Evolutionary conservation across 2,888 invertebrate genomes (phyloP).

Genomic region (Cyclophora punctaria): DNA sequence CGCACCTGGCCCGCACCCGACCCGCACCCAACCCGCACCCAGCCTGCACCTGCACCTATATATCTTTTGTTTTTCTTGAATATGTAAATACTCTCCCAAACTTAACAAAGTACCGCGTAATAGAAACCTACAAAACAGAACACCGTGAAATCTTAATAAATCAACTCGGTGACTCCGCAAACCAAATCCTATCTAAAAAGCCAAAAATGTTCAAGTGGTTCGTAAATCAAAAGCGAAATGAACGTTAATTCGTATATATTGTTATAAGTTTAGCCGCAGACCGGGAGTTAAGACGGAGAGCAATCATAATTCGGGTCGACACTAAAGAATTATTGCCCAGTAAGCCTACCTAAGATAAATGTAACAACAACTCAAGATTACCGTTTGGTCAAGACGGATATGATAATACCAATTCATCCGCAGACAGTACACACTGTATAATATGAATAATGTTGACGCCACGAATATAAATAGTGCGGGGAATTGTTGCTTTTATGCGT

Average conservation of each 20-base stretch:
- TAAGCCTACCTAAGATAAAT: constrained; percentile 3
- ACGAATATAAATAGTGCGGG: background rate
- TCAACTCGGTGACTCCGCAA: too few relatives aligned
- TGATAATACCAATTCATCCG: constrained; percentile 2
- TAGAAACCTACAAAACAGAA: too few relatives aligned
- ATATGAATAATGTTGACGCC: background rate
- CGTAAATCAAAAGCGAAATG: too few relatives aligned
- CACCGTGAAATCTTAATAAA: too few relatives aligned
- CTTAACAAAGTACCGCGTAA: too few relatives aligned
- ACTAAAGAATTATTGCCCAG: constrained; percentile 8
- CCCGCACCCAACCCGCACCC: too few relatives aligned
- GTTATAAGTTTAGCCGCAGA: background rate
- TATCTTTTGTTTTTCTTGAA: too few relatives aligned
- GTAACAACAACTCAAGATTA: constrained; percentile 3
- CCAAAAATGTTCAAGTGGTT: background rate
- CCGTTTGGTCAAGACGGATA: constrained; percentile 5
- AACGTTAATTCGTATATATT: too few relatives aligned
- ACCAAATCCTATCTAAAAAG: background rate
- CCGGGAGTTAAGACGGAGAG: constrained; percentile 6
- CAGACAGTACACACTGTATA: background rate
- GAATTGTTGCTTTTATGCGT: background rate
- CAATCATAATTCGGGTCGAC: constrained; percentile 10
- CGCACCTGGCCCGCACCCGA: too few relatives aligned
- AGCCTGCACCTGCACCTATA: too few relatives aligned
- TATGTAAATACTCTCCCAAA: too few relatives aligned